Base-by-base conservation (phyloP, 92 coral and sea anemone species). In the Bergia puertoricense region DNA sequence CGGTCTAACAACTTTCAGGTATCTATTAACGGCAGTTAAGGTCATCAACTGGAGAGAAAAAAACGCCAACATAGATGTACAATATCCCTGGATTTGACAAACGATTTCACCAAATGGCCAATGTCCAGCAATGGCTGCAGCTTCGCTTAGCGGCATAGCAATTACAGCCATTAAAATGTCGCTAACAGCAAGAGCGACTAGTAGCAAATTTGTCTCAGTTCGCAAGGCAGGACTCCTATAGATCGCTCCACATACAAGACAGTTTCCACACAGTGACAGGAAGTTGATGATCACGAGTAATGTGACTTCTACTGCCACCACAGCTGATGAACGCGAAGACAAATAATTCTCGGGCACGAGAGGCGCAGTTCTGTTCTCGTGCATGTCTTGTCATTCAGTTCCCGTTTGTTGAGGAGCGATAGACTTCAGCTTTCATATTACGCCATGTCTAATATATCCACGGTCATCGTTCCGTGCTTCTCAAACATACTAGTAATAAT, bases 1-100 rank as follows among this genome's bases (percentile, higher is more conserved):
- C 8, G 98, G 96, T 15, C 96, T 85, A 37, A 95, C 94, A 16
- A 95, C 94, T 79, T 86, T 91, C 18, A 95, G 66, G 80, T 95
- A 93, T 62, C 98, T 79, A 82, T 93, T 95, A 46, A 89, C 38
- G 13, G 98, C 98, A 38, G 98, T 95, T 38, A 95, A 76, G 7
- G 95, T 90, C 39, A 95, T 93, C 73, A 95, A 86, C 40, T 95
- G 98, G 18, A 95, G 95, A 14, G 98, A 93, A 45, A 93, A 91
- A 90, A 95, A 95, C 22, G 94, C 96, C 45, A 95, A 89, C 48
- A 93, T 81, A 41, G 75, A 89, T 18, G 93, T 90, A 44, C 88
- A 57, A 44, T 93, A 95, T 42, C 98, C 98, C 80, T 95, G 98
- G 62, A 95, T 83, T 78, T 95, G 98, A 77, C 98, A 95, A 38